Evolutionary conservation across 2,113 vertebrate genomes (phyloP), one percentile per base, ranked within the genome.

Genomic region (Gymnocephalus cernua): DNA sequence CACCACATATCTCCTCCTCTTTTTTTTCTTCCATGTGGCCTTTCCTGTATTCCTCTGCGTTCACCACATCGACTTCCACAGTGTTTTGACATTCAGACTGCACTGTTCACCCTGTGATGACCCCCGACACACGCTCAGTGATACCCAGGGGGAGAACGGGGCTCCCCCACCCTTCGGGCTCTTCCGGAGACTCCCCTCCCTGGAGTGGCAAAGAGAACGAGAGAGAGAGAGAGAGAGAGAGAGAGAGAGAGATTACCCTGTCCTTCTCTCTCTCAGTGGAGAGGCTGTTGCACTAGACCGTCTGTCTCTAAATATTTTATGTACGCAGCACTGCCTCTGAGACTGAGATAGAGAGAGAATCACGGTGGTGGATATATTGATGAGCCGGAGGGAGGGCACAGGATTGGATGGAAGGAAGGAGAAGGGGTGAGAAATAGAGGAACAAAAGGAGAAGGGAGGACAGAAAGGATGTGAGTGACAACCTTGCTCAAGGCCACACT

Each of bases 291-390:
- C 89, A 88, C 69, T 75, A 94, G 84, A 82, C 59, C 16, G 73
- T 66, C 85, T 90, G 67, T 69, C 82, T 89, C 84, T 95, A 93
- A 95, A 95, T 95, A 93, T 95, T 95, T 95, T 84, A 95, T 95
- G 90, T 75, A 59, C 73, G 51, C 69, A 3, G 66, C 82, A 25
- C 89, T 84, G 89, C 84, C 86, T 91, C 89, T 18, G 68, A 91
- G 85, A 86, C 80, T 2, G 78, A 84, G 87, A 87, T 92, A 92
- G 91, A 93, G 83, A 86, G 62, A 73, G 90, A 91, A 92, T 90
- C 84, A 84, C 86, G 85, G 83, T 63, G 75, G 87, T 50, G 92
- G 90, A 93, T 94, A 84, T 89, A 89, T 91, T 86, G 91, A 93
- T 90, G 85, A 92, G 86, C 88, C 79, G 66, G 71, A 63, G 74